Evolutionary conservation across 2,888 invertebrate genomes (phyloP), one percentile per base, ranked within the genome.

Genomic region (Pherbina coryleti): DNA sequence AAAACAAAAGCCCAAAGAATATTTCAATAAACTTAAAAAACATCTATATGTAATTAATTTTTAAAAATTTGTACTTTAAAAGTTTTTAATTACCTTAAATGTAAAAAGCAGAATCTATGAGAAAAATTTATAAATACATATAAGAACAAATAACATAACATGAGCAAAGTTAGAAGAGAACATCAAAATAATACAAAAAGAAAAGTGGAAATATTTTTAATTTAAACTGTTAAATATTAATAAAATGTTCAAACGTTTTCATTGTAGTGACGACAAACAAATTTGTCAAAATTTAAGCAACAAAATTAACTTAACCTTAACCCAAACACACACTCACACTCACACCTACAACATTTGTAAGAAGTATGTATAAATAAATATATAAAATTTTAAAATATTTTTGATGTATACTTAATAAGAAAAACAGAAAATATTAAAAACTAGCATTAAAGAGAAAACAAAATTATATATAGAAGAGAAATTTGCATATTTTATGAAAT

Each of bases 81-180:
- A 14, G 28, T 8, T 55, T 71, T 71, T 53, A 53, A 55, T 44
- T 73, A 76, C 44, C 44, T 11, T 44, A 11, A 44, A 44, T 44
- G 44, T 44, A 44, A 11, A 44, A 44, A 44, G 44, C 44, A 44
- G 44, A 11, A 44, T 14, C 44, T 55, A 53, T 78, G 31, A 77
- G 37, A 77, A 69, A 80, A 78, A 79, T 76, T 76, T 71, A 79
- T 75, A 77, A 62, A 80, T 62, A 75, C 79, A 79, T 80, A 79
- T 80, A 78, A 77, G 74, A 76, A 72, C 62, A 81, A 77, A 72
- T 75, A 66, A 3, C 34, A n/a, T n/a, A 0, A 66, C 34, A 72
- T n/a, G 11, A 44, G 44, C 44, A 44, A 44, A 44, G 44, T 44
- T 44, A 44, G 44, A 44, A 14, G 14, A 44, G 14, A 44, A 44